Evolutionary conservation across 2,113 vertebrate genomes (phyloP).

Genomic region (Neolamprologus fasciatus): DNA sequence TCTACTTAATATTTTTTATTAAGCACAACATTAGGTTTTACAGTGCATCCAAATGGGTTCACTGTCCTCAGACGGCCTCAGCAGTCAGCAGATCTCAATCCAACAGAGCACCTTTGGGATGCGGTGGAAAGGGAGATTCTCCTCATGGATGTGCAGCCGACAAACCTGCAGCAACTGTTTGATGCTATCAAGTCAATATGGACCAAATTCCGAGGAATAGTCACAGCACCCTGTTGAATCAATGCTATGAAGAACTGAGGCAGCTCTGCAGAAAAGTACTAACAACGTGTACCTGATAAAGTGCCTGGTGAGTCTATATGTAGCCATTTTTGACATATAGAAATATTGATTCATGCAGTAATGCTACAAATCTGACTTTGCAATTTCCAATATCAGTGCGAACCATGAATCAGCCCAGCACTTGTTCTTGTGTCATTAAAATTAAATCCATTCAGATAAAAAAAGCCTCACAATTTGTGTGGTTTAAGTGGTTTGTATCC

Average conservation of each 20-base stretch:
- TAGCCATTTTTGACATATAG: neutral
- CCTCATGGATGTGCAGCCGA: neutral
- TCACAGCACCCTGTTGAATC: neutral
- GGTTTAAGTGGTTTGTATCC: neutral
- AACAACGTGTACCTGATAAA: neutral
- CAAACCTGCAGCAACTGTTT: neutral
- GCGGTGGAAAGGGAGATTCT: neutral
- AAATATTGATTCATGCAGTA: neutral
- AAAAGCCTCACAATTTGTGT: neutral
- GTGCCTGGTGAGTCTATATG: neutral
- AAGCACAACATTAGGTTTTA: neutral
- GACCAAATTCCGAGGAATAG: neutral
- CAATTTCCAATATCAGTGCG: neutral
- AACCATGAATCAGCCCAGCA: neutral
- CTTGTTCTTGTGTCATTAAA: neutral
- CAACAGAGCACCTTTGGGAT: neutral
- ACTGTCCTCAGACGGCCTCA: neutral
- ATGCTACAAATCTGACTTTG: neutral
- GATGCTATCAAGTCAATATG: neutral
- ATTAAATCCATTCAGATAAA: neutral
- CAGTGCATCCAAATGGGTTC: neutral
- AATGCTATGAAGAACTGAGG: neutral
- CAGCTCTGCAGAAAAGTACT: neutral
- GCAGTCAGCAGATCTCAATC: neutral
- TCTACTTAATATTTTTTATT: neutral